A percentile compares a stretch with the other conserved stretches of the same genome.
These are phyloP conservation scores for Cyanoliseus patagonus DNA, from an alignment of 2,113 vertebrate genomes.

Conservation along the genomic window DNA sequence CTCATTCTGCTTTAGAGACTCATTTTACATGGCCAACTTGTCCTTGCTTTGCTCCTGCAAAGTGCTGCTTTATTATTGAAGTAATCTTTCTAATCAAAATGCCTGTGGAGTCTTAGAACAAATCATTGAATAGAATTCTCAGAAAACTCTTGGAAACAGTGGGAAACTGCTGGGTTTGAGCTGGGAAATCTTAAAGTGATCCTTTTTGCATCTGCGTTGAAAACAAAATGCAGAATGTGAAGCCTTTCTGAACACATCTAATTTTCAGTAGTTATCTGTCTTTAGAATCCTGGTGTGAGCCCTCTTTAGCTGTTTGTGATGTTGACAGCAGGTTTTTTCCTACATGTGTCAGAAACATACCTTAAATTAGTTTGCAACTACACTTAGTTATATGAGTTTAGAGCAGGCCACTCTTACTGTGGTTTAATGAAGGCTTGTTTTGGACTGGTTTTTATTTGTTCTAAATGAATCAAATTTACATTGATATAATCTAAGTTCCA, in stretches of 20 bases:
- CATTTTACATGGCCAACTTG: background rate
- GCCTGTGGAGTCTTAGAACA: background rate
- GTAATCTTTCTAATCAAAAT: background rate
- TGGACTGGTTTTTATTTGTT: background rate
- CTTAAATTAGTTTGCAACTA: background rate
- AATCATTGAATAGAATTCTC: background rate
- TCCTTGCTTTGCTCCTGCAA: background rate
- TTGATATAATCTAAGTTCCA: background rate
- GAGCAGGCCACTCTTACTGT: background rate
- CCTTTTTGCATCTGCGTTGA: background rate
- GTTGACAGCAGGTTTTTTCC: background rate
- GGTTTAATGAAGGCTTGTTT: slow-evolving; percentile 9
- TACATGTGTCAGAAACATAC: background rate
- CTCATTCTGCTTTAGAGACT: background rate
- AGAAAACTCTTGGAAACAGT: background rate
- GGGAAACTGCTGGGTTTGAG: background rate
- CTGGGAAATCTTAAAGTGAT: background rate
- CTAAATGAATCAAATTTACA: background rate
- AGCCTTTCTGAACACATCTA: background rate
- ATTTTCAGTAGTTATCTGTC: background rate
- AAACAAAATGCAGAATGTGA: background rate
- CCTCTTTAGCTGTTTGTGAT: background rate
- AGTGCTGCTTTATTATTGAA: background rate
- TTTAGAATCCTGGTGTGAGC: background rate
- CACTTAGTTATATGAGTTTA: background rate